phyloP scores from a whole-genome alignment of 2,113 vertebrate genomes.

The Cettia cetti region DNA sequence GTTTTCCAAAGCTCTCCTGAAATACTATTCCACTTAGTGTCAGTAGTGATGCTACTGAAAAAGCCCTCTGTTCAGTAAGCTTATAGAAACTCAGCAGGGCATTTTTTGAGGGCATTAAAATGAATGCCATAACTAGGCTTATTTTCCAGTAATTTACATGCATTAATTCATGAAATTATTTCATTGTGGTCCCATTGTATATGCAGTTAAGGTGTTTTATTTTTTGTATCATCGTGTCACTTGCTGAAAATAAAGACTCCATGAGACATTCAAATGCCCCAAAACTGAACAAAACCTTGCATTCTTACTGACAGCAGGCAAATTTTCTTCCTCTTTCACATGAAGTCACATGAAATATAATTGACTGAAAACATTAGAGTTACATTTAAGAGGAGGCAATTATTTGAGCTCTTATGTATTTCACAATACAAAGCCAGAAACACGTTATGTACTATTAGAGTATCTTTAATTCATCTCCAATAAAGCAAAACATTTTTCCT shows the following conservation, averaged over 20 bases:
- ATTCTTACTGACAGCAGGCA: not conserved
- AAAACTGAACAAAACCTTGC: not conserved
- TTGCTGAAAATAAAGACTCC: not conserved
- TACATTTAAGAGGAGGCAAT: not conserved
- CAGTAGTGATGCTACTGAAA: not conserved
- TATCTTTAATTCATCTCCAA: not conserved
- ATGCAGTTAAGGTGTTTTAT: not conserved
- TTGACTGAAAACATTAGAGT: not conserved
- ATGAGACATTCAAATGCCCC: not conserved
- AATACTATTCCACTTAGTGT: not conserved
- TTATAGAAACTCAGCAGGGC: not conserved
- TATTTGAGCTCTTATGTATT: not conserved
- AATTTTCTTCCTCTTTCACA: not conserved
- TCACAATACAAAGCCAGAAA: not conserved
- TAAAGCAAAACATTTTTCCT: not conserved
- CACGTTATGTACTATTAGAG: not conserved
- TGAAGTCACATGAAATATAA: not conserved
- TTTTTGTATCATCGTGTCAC: not conserved
- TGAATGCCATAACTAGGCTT: not conserved
- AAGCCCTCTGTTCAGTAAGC: not conserved
- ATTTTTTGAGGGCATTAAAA: not conserved
- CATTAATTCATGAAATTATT: not conserved
- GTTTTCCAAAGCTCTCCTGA: not conserved
- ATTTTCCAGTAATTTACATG: not conserved
- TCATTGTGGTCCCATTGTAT: not conserved